phyloP scores from a whole-genome alignment of 2,888 invertebrate species.

The Drosophila dives region DNA sequence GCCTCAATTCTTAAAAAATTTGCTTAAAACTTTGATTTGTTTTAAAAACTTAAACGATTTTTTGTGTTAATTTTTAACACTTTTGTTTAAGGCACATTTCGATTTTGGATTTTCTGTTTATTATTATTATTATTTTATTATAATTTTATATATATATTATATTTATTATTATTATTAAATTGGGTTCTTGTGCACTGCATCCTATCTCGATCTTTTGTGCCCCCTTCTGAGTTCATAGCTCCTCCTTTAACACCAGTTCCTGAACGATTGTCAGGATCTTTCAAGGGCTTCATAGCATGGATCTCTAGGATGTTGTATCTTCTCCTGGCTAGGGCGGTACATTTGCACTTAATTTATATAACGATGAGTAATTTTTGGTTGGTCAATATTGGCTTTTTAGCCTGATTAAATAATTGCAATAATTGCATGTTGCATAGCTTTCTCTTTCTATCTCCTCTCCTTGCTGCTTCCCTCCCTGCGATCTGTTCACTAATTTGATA shows the following conservation, averaged over 20 bases:
- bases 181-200: too few species aligned
- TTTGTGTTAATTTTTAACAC: neutral
- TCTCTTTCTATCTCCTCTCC: neutral
- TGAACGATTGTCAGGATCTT: too few species aligned
- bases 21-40: neutral
- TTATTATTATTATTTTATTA: too few species aligned
- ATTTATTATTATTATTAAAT: too few species aligned
- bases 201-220: too few species aligned
- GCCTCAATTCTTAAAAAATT: neutral
- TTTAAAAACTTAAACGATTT: neutral
- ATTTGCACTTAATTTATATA: neutral
- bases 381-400: neutral
- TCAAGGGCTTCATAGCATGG: too few species aligned
- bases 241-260: too few species aligned
- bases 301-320: too few species aligned
- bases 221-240: too few species aligned
- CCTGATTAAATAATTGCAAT: constrained; percentile 2
- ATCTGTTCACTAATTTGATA: constrained; percentile 5
- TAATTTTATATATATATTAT: too few species aligned
- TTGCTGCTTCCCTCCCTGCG: neutral
- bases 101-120: too few species aligned
- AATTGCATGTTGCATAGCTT: neutral
- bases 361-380: neutral
- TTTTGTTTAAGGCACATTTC: neutral
- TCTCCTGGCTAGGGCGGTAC: too few species aligned